Evolutionary conservation across 2,888 invertebrate genomes (phyloP).

Genomic region (Drosophila testacea): DNA sequence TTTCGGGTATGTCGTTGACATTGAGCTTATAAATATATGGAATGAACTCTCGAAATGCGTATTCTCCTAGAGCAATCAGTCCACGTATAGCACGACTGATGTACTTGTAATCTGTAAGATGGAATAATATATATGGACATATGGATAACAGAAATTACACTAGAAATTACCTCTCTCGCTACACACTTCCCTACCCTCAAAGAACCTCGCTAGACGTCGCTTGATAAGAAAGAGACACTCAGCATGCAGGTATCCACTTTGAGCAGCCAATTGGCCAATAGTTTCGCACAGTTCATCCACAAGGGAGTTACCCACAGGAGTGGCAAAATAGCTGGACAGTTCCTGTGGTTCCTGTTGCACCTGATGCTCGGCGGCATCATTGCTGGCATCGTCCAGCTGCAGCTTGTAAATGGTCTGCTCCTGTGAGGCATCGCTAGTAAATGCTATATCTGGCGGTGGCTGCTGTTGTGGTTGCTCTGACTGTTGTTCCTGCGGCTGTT

Average conservation of each 20-base stretch:
- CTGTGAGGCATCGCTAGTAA: slow-evolving; percentile 32
- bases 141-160: background rate
- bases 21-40: slow-evolving; percentile 82
- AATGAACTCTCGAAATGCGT: slow-evolving; percentile 84
- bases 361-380: slow-evolving; percentile 54
- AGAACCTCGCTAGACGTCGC: slow-evolving; percentile 80
- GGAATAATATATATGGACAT: too few relatives aligned
- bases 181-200: slow-evolving; percentile 71
- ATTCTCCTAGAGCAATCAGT: slow-evolving; percentile 83
- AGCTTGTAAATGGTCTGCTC: slow-evolving; percentile 79
- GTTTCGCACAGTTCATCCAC: slow-evolving; percentile 83
- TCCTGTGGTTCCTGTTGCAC: slow-evolving; percentile 51
- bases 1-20: slow-evolving; percentile 73
- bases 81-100: slow-evolving; percentile 82
- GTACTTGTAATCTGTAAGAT: slow-evolving; percentile 81
- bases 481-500: slow-evolving; percentile 30
- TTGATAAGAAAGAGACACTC: slow-evolving; percentile 82
- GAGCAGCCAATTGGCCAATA: slow-evolving; percentile 80
- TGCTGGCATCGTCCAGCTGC: slow-evolving; percentile 74
- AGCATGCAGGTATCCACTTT: slow-evolving; percentile 82
- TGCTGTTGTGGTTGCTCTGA: slow-evolving; percentile 17
- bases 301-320: slow-evolving; percentile 69
- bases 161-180: slow-evolving; percentile 69
- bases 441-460: slow-evolving; percentile 26
- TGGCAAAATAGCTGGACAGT: slow-evolving; percentile 79